A percentile compares a stretch with the other conserved stretches of the same genome.
Conservation (phyloP, 1,140 invertebrate species). For the Charaxes varanes region DNA sequence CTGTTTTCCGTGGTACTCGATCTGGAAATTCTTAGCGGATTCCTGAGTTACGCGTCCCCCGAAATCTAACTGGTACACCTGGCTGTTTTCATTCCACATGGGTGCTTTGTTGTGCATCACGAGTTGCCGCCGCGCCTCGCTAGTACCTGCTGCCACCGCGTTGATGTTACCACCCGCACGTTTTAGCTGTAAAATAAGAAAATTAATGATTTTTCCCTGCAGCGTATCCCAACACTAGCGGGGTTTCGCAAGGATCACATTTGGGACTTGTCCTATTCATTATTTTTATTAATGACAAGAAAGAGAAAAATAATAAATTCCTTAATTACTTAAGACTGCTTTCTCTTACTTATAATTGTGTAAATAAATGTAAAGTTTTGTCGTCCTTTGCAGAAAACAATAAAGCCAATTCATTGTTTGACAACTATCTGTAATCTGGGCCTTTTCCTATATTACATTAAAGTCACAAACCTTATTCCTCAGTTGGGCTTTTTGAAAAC, state of each 20-base stretch:
- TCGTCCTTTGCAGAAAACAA: no score
- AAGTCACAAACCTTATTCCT: slow-evolving; percentile 86
- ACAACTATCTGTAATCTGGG: no score
- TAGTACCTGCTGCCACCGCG: slow-evolving; percentile 4
- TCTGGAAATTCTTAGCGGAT: slow-evolving; percentile 99
- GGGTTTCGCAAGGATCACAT: no score
- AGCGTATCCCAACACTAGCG: no score
- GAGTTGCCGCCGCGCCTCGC: slow-evolving; percentile 78
- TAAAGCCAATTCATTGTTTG: no score
- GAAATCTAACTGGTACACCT: slow-evolving; percentile 99
- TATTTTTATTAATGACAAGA: no score
- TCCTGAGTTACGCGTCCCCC: slow-evolving; percentile 99
- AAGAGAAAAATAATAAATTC: no score
- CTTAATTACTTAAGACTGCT: no score
- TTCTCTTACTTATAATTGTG: no score
- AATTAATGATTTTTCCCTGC: neutral
- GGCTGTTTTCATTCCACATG: slow-evolving; percentile 99
- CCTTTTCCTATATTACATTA: no score
- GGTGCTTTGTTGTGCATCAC: slow-evolving; percentile 99
- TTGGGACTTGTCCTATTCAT: no score
- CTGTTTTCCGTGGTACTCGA: slow-evolving; percentile 97
- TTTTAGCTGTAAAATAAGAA: slow-evolving; percentile 34
- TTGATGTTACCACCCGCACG: slow-evolving; percentile 35
- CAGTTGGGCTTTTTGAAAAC: slow-evolving; percentile 95
- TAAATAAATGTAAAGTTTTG: no score